Conservation (phyloP, 2,888 invertebrate species). For the Drosophila antonietae region DNA sequence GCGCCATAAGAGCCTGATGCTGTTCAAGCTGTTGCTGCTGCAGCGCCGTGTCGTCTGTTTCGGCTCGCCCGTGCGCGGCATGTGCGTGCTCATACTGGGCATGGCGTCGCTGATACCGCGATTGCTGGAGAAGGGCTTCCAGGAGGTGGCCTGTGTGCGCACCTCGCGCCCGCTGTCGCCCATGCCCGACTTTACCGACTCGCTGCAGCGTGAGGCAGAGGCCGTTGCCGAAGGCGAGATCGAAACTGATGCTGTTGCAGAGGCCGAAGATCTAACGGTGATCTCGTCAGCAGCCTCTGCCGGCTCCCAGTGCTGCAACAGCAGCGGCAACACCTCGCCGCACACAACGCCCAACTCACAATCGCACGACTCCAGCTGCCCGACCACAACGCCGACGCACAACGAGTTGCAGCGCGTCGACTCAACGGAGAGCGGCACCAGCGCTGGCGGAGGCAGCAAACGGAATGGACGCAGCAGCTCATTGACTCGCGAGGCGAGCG, state of each 20-base stretch:
- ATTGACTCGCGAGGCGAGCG: constrained; percentile 90
- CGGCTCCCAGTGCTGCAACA: constrained; percentile 56
- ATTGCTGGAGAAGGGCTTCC: constrained; percentile 93
- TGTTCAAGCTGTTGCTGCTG: constrained; percentile 96
- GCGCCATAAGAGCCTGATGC: constrained; percentile 95
- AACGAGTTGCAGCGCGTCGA: constrained; percentile 82
- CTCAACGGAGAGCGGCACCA: constrained; percentile 63
- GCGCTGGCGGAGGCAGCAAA: constrained; percentile 45
- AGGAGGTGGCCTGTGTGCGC: constrained; percentile 92
- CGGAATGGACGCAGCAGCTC: constrained; percentile 82
- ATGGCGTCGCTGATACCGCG: constrained; percentile 95
- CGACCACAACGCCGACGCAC: constrained; percentile 45
- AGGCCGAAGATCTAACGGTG: constrained; percentile 64
- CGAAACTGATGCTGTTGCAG: constrained; percentile 44
- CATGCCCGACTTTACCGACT: constrained; percentile 87
- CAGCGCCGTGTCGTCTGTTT: constrained; percentile 96
- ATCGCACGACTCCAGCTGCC: constrained; percentile 66
- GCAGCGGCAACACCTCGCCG: constrained; percentile 77
- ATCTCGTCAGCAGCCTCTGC: constrained; percentile 71
- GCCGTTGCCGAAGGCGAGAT: constrained; percentile 35
- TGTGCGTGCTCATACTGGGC: constrained; percentile 94
- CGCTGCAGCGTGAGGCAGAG: constrained; percentile 67
- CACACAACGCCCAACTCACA: constrained; percentile 62
- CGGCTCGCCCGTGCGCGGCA: constrained; percentile 95
- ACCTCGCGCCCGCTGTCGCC: constrained; percentile 90